A percentile compares a stretch with the other conserved stretches of the same genome.
Conservation (phyloP, 92 coral and sea anemone genomes). For the Parazoanthus darwini region DNA sequence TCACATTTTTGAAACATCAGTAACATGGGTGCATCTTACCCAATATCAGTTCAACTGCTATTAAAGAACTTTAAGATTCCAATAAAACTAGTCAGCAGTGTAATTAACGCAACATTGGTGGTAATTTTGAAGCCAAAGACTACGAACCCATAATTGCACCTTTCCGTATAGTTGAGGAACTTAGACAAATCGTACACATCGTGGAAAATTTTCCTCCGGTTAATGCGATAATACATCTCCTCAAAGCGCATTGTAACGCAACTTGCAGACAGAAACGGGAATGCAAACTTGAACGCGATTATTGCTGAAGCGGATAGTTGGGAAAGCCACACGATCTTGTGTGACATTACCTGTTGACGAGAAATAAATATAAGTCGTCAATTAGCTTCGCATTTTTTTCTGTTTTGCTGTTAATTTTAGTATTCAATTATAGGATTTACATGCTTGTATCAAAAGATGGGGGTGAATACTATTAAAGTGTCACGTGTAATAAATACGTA, state of each 20-base stretch:
- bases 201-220: conserved; percentile 46
- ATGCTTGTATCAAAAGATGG: too few species aligned
- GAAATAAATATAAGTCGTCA: neutral
- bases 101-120: conserved; percentile 55
- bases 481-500: neutral
- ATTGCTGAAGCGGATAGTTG: conserved; percentile 54
- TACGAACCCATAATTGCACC: conserved; percentile 62
- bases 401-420: neutral
- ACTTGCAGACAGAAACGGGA: conserved; percentile 63
- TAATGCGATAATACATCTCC: conserved; percentile 59
- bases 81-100: conserved; percentile 50
- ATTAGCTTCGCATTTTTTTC: neutral
- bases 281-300: conserved; percentile 57
- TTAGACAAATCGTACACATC: conserved; percentile 56
- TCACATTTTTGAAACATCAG: too few species aligned
- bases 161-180: conserved; percentile 57
- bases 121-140: conserved; percentile 62
- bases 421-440: neutral
- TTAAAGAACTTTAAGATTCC: conserved; percentile 56
- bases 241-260: conserved; percentile 55
- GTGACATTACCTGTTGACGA: conserved; percentile 12
- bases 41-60: neutral
- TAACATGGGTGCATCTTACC: too few species aligned
- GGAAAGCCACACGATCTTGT: conserved; percentile 53
- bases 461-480: neutral